These are phyloP conservation scores for Tachuris rubrigastra DNA, from an alignment of 2,113 vertebrate genomes.

Conservation along the genomic window DNA sequence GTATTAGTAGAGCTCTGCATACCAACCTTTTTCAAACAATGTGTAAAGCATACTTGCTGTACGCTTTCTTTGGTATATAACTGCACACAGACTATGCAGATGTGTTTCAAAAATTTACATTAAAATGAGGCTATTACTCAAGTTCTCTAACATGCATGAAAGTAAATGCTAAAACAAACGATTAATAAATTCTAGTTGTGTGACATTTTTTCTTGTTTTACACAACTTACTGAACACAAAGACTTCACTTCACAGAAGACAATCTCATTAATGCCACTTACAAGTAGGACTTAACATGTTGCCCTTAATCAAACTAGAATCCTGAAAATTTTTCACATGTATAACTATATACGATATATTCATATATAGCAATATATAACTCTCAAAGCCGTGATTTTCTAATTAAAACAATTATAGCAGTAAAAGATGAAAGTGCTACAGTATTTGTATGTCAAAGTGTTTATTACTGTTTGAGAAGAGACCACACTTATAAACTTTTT, in stretches of 20 bases:
- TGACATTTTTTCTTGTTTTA: not conserved
- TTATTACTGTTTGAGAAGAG: not conserved
- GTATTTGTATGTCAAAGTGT: not conserved
- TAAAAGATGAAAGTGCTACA: not conserved
- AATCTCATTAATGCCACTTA: not conserved
- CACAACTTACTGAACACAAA: not conserved
- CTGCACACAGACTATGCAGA: not conserved
- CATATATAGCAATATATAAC: not conserved
- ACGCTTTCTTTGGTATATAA: not conserved
- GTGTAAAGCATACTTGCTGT: fast-evolving
- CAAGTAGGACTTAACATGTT: not conserved
- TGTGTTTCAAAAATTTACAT: not conserved
- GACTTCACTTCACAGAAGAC: not conserved
- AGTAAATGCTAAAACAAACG: not conserved
- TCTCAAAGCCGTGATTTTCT: not conserved
- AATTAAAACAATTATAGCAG: not conserved
- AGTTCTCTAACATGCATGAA: not conserved
- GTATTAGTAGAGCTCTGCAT: not conserved
- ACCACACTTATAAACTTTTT: not conserved
- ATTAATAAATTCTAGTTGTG: not conserved
- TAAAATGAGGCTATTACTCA: not conserved
- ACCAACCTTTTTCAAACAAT: not conserved
- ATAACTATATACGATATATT: not conserved
- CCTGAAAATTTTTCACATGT: not conserved
- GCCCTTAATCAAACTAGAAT: not conserved